These are phyloP conservation scores for Kryptolebias ocellatus DNA, from an alignment of 2,797 vertebrate genomes.

Conservation along the genomic window DNA sequence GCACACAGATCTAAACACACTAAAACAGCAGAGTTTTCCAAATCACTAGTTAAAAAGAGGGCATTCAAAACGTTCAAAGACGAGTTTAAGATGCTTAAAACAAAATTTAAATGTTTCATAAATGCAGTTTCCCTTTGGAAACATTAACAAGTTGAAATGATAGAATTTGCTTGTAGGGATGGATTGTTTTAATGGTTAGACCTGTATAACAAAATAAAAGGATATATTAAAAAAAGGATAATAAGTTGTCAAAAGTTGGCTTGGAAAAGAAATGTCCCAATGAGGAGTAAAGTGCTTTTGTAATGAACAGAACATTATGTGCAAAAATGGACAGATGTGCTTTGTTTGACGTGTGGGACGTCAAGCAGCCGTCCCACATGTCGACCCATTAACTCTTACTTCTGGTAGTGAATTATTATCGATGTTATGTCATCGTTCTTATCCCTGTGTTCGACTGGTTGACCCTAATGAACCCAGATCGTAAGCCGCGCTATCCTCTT, in stretches of 20 bases:
- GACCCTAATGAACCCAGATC: slow-evolving; percentile 36
- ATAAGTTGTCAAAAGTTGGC: neutral
- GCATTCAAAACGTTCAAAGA: too few species aligned
- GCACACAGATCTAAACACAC: too few species aligned
- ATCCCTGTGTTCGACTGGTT: slow-evolving; percentile 46
- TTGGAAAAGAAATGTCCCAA: slow-evolving; percentile 3
- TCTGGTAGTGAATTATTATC: slow-evolving; percentile 56
- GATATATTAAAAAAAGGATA: neutral
- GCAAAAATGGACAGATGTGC: slow-evolving; percentile 58
- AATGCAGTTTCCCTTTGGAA: too few species aligned
- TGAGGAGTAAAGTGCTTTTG: slow-evolving; percentile 6
- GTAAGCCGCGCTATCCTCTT: slow-evolving; percentile 42
- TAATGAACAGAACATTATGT: slow-evolving; percentile 30
- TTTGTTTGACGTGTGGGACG: slow-evolving; percentile 13
- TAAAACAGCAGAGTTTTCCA: too few species aligned
- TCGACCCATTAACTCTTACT: slow-evolving; percentile 57
- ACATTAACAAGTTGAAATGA: too few species aligned
- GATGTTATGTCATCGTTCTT: slow-evolving; percentile 67
- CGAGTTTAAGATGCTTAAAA: too few species aligned
- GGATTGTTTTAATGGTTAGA: neutral
- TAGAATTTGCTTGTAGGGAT: too few species aligned
- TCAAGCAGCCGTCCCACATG: slow-evolving; percentile 15
- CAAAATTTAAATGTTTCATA: too few species aligned
- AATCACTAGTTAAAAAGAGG: too few species aligned
- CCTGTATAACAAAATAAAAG: neutral